A percentile compares a stretch with the other conserved stretches of the same genome.
Evolutionary conservation across 2,113 vertebrate genomes (phyloP).

Genomic region (Anarrhichthys ocellatus): DNA sequence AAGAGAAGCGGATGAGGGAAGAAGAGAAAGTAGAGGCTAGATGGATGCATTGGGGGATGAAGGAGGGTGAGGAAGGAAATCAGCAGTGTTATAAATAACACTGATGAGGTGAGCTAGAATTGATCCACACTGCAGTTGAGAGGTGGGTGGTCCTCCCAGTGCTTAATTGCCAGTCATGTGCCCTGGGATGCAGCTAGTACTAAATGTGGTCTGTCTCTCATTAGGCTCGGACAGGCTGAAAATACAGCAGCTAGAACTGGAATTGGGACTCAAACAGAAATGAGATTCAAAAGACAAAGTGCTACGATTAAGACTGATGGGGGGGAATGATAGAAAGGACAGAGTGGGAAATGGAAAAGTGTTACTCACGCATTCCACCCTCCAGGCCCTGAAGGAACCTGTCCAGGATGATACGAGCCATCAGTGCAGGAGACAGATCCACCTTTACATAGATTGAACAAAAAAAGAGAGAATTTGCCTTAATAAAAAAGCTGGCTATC

Average conservation of each 20-base stretch:
- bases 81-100: conserved; percentile 80
- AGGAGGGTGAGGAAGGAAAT: conserved; percentile 63
- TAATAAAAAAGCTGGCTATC: conserved; percentile 39
- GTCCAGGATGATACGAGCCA: conserved; percentile 94
- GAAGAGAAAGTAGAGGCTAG: conserved; percentile 36
- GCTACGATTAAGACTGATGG: conserved; percentile 77
- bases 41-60: conserved; percentile 65
- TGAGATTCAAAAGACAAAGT: conserved; percentile 68
- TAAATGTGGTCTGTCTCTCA: conserved; percentile 82
- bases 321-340: conserved; percentile 45
- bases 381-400: conserved; percentile 89
- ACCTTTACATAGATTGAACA: conserved; percentile 83
- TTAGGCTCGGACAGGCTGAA: conserved; percentile 69
- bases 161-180: conserved; percentile 87
- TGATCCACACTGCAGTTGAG: conserved; percentile 83
- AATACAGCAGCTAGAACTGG: conserved; percentile 56
- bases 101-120: conserved; percentile 82
- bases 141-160: conserved; percentile 83
- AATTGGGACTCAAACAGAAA: conserved; percentile 59
- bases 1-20: conserved; percentile 18
- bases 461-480: conserved; percentile 40
- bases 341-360: conserved; percentile 52
- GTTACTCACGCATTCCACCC: conserved; percentile 88
- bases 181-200: conserved; percentile 77
- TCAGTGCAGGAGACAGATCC: conserved; percentile 93